phyloP scores from a whole-genome alignment of 2,888 invertebrate genomes.

The Dendrolimus houi region DNA sequence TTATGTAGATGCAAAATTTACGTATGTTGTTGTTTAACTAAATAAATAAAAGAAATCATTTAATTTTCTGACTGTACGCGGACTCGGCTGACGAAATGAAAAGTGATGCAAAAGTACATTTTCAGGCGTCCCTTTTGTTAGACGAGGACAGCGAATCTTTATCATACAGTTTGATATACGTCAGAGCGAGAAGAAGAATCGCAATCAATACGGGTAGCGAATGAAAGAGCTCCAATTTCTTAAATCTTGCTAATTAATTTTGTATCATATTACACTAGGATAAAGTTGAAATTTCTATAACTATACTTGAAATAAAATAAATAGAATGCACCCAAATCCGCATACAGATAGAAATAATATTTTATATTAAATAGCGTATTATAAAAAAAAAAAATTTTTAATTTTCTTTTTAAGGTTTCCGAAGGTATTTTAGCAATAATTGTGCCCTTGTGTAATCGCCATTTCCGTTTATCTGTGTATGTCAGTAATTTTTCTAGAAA shows the following conservation, averaged over 20 bases:
- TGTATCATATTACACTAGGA: not conserved
- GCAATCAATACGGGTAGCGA: constrained; percentile 15
- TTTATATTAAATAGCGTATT: too few relatives aligned
- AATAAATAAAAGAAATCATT: not conserved
- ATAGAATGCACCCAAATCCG: not conserved
- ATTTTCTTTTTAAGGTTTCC: too few relatives aligned
- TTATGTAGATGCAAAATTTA: too few relatives aligned
- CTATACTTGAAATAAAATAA: not conserved
- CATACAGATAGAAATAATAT: not conserved
- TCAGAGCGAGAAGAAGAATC: constrained; percentile 9
- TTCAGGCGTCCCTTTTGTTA: constrained; percentile 15
- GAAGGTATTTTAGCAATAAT: too few relatives aligned
- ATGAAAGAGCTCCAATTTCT: constrained; percentile 11
- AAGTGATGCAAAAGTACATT: constrained; percentile 21
- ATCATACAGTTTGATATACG: not conserved
- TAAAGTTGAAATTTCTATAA: constrained; percentile 1
- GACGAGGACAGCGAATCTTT: constrained; percentile 8
- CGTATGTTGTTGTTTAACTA: not conserved
- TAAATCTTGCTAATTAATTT: constrained; percentile 3
- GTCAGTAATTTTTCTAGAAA: too few relatives aligned
- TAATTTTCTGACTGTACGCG: constrained; percentile 6
- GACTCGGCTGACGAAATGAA: constrained; percentile 18
- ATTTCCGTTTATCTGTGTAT: too few relatives aligned
- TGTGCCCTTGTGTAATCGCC: too few relatives aligned
- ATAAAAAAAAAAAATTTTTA: too few relatives aligned